Base-by-base conservation (phyloP, 1,140 invertebrate species). In the Coboldia fuscipes region DNA sequence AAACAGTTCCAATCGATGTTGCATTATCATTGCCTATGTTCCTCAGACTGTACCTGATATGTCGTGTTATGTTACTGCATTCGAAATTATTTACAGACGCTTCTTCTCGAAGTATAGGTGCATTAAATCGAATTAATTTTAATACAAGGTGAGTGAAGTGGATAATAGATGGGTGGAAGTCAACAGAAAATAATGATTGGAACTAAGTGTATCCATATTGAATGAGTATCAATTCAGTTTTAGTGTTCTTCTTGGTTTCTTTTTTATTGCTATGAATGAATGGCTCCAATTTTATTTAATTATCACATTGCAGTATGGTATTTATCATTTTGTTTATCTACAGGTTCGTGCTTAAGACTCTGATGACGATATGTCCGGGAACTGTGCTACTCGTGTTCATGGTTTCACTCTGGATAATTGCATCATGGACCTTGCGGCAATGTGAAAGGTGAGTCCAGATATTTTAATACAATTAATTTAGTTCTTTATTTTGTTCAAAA, bases 341-440 rank as follows among this genome's bases (percentile, higher is more conserved):
- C 52, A 73, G 80, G 51, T 99, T 99, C 65, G 93, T 99, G 48
- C 70, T 99, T 48, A 99, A 99, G 66, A 98, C 94, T 30, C 64
- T 98, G 43, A 98, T 98, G 94, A 98, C 93, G 50, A 96, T 98
- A 52, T 98, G 92, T 61, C 96, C 96, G 17, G 96, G 93, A 42
- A 97, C 92, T 30, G 90, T 98, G 37, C 69, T 98, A 43, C 66
- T 96, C 40, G 90, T 97, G 35, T 96, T 97, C 62, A 97, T 97
- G 82, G 83, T 98, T 35, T 97, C 93, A 1, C 63, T 98, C 30
- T 98, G 94, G 93, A 93, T 99, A 57, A 97, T 99, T 44, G 92
- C 92, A 30, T 94, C 84, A 45, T 99, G 94, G 94, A 92, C 92
- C 34, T 63, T 99, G 40, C 70, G 96, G 44, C 88, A 96, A 45